Evolutionary conservation across 2,888 invertebrate species (phyloP).

Genomic region (Drosophila subsilvestris): DNA sequence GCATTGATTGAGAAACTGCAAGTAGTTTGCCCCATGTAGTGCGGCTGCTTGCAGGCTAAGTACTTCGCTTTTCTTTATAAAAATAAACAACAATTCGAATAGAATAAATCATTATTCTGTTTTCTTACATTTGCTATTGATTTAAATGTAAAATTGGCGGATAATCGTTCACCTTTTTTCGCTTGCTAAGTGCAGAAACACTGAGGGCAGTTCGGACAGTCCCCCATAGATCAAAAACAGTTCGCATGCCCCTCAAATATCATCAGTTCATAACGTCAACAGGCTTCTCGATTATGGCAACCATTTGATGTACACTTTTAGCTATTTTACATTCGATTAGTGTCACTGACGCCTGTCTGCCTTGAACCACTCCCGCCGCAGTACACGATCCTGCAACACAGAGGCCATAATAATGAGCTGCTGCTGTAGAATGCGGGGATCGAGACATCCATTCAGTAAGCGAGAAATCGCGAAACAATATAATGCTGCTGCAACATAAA

Average conservation of each 20-base stretch:
- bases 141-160: no score
- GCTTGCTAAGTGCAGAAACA: no score
- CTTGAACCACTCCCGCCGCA: slow-evolving; percentile 24
- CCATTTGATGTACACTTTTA: neutral
- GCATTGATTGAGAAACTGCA: slow-evolving; percentile 23
- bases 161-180: no score
- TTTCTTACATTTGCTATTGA: no score
- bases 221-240: neutral
- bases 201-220: no score
- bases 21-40: no score
- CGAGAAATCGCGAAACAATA: slow-evolving; percentile 19
- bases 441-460: slow-evolving; percentile 10
- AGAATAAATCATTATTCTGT: neutral
- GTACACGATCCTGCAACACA: slow-evolving; percentile 50
- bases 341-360: neutral
- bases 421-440: slow-evolving; percentile 35
- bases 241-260: neutral
- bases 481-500: slow-evolving; percentile 42
- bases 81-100: neutral
- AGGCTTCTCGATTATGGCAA: neutral
- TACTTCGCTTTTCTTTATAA: neutral
- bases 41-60: neutral
- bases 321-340: neutral
- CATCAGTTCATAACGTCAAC: neutral
- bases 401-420: slow-evolving; percentile 66